phyloP scores from a whole-genome alignment of 1,140 invertebrate species.

The Drosophila pectinifera region DNA sequence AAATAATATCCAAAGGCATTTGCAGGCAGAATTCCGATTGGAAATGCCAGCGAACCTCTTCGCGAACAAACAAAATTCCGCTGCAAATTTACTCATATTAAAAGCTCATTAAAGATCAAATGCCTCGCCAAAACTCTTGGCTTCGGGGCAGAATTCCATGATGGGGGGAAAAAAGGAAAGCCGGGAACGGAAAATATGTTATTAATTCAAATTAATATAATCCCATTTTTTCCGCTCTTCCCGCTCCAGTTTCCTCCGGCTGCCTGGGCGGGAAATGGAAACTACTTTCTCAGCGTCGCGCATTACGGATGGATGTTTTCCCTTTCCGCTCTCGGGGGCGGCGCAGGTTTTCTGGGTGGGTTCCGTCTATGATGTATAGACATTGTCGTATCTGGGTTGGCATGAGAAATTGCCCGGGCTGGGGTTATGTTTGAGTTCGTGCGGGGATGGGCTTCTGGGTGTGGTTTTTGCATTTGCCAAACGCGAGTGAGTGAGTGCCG shows the following conservation, averaged over 20 bases:
- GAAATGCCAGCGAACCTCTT: conserved; percentile 32
- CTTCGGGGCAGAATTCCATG: conserved; percentile 49
- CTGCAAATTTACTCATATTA: conserved; percentile 70
- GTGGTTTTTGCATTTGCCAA: conserved; percentile 43
- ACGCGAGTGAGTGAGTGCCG: conserved; percentile 1
- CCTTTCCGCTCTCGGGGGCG: conserved; percentile 29
- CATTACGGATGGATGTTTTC: conserved; percentile 63
- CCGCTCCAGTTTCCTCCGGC: conserved; percentile 5
- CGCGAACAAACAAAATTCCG: conserved; percentile 52
- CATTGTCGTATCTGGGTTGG: conserved; percentile 57
- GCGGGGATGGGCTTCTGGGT: conserved; percentile 14
- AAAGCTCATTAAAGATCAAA: conserved; percentile 70
- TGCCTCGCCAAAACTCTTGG: conserved; percentile 16
- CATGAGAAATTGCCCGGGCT: conserved; percentile 25
- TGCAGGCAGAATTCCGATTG: conserved; percentile 45
- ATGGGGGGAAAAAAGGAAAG: conserved; percentile 17
- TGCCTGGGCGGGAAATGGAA: conserved; percentile 60
- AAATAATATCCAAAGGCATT: conserved; percentile 46
- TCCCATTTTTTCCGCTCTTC: conserved; percentile 53
- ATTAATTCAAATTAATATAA: conserved; percentile 84
- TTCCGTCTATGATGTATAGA: conserved; percentile 60
- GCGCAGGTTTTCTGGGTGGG: conserved; percentile 4
- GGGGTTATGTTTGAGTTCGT: conserved; percentile 19
- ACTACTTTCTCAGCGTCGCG: conserved; percentile 67
- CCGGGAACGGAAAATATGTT: conserved; percentile 76